Percentiles rank a stretch among this genome's conserved stretches.
phyloP scores from a whole-genome alignment of 2,888 invertebrate species.

The Macrosoma leucophasiata region DNA sequence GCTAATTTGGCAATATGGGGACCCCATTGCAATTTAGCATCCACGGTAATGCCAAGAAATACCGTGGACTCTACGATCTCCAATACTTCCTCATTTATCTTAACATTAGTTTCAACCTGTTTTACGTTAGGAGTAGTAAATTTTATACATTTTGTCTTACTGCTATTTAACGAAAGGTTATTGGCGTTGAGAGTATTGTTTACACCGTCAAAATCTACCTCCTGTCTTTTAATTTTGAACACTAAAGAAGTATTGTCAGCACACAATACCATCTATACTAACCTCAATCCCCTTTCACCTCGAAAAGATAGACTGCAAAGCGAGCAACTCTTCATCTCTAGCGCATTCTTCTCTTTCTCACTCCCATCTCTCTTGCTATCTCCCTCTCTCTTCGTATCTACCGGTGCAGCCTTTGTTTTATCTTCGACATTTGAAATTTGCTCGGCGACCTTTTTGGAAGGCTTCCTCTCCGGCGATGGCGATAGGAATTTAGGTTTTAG shows the following conservation, averaged over 20 bases:
- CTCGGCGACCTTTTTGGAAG: background rate
- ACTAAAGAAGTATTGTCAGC: background rate
- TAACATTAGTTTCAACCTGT: background rate
- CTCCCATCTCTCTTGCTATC: conserved; percentile 13
- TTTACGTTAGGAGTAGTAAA: background rate
- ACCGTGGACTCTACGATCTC: no score
- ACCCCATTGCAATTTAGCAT: no score
- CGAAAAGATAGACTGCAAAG: conserved; percentile 50
- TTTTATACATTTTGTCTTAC: background rate
- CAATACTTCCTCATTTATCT: conserved; percentile 3
- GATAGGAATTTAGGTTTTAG: conserved; percentile 2
- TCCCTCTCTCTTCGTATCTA: conserved; percentile 16
- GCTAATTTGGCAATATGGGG: no score
- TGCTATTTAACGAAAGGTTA: background rate
- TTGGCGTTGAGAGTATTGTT: background rate
- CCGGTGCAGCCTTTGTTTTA: conserved; percentile 17
- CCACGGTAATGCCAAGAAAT: no score
- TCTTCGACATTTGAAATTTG: conserved; percentile 7
- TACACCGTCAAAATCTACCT: background rate
- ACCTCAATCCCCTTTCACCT: conserved; percentile 59
- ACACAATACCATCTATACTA: conserved; percentile 10
- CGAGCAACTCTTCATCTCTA: conserved; percentile 38
- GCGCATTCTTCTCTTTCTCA: conserved; percentile 26
- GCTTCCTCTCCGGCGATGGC: conserved; percentile 7
- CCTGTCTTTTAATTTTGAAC: background rate